A percentile compares a stretch with the other conserved stretches of the same genome.
phyloP scores from a whole-genome alignment of 2,113 vertebrate species.

The Nannobrachium achirus region DNA sequence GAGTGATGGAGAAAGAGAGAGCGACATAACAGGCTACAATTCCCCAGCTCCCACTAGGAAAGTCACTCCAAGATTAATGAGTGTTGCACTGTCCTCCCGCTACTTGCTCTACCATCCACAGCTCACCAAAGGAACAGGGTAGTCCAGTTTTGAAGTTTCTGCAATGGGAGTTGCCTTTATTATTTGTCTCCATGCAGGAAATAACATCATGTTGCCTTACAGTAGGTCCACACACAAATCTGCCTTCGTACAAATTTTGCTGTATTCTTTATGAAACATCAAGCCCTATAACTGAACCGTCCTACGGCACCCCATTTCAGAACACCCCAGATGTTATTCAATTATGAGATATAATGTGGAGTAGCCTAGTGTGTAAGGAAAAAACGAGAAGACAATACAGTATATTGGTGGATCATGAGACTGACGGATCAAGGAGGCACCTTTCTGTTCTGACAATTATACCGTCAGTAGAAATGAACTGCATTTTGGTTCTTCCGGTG shows the following conservation, averaged over 20 bases:
- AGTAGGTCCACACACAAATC: neutral
- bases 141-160: constrained; percentile 25
- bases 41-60: constrained; percentile 62
- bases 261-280: constrained; percentile 23
- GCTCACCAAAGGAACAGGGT: constrained; percentile 27
- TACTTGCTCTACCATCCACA: constrained; percentile 52
- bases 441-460: constrained; percentile 25
- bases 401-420: constrained; percentile 13
- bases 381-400: constrained; percentile 33
- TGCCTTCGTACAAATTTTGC: neutral
- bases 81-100: constrained; percentile 52
- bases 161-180: neutral
- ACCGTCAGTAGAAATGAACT: neutral
- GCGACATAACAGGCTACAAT: constrained; percentile 64
- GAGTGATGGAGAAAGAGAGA: constrained; percentile 16
- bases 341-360: constrained; percentile 7
- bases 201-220: neutral
- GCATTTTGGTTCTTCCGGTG: neutral
- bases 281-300: neutral
- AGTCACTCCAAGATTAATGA: constrained; percentile 70
- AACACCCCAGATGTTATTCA: neutral
- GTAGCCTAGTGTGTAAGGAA: neutral
- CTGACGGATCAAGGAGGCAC: constrained; percentile 22
- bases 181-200: constrained; percentile 1
- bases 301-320: neutral